These are phyloP conservation scores for Hypotaenidia okinawae DNA, from an alignment of 2,797 vertebrate species.

Conservation along the genomic window DNA sequence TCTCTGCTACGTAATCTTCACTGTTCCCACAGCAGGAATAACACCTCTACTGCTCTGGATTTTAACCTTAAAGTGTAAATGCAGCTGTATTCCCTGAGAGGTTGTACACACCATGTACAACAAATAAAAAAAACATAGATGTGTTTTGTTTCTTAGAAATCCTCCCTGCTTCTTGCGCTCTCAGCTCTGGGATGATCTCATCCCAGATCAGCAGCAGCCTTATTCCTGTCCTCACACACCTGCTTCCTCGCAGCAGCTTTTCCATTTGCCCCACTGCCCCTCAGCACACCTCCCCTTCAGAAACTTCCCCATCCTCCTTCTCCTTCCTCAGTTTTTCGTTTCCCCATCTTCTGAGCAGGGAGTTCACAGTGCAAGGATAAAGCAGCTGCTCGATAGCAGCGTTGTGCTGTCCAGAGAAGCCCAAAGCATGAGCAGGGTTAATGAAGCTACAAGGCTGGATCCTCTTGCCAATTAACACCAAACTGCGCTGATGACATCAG, in stretches of 20 bases:
- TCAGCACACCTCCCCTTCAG: neutral
- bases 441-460: neutral
- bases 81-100: neutral
- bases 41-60: neutral
- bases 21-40: neutral
- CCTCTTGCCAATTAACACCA: neutral
- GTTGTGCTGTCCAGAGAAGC: neutral
- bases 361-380: fast-evolving
- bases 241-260: fast-evolving
- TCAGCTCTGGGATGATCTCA: neutral
- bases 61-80: neutral
- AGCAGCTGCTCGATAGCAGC: neutral
- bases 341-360: neutral
- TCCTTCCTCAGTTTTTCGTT: neutral
- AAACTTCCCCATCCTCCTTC: neutral
- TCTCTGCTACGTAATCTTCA: neutral
- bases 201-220: neutral
- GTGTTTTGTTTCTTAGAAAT: neutral
- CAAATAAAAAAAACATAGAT: neutral
- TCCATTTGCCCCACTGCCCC: fast-evolving
- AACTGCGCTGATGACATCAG: neutral
- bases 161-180: neutral
- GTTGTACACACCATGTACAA: neutral
- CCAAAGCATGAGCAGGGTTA: neutral
- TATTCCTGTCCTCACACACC: neutral